These are phyloP conservation scores for Tamandua tetradactyla DNA, from an alignment of 2,797 vertebrate genomes.

Conservation along the genomic window DNA sequence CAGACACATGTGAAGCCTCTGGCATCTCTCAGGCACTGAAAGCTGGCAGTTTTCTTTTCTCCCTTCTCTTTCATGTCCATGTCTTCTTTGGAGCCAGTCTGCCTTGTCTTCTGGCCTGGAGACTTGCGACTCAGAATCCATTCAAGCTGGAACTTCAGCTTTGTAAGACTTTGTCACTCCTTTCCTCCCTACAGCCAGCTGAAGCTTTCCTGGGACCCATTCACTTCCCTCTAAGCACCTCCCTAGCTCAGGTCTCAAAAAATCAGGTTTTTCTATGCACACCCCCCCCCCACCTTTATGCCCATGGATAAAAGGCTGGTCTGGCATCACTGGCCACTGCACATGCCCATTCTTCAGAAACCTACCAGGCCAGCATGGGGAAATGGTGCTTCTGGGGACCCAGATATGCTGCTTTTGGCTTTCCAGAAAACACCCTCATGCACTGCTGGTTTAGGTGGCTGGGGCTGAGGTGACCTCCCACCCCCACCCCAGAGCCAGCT, in stretches of 20 bases:
- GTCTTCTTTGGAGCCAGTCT: slow-evolving; percentile 24
- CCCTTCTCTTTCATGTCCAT: background rate
- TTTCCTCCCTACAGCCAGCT: background rate
- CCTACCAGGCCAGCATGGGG: background rate
- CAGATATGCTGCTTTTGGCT: background rate
- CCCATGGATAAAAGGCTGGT: background rate
- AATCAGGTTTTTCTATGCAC: slow-evolving; percentile 10
- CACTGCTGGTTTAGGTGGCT: background rate
- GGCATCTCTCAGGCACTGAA: background rate
- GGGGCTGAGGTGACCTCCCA: too few species aligned
- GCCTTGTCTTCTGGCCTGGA: slow-evolving; percentile 50
- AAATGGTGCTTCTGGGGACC: background rate
- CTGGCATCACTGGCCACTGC: background rate
- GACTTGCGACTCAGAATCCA: slow-evolving; percentile 56
- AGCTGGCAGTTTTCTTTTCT: slow-evolving; percentile 15
- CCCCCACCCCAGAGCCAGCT: background rate
- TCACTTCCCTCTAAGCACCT: slow-evolving; percentile 22
- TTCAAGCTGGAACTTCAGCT: slow-evolving; percentile 34
- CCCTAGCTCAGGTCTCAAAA: slow-evolving; percentile 22
- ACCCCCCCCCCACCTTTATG: background rate
- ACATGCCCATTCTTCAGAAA: background rate
- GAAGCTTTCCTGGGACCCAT: background rate
- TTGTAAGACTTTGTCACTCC: slow-evolving; percentile 4
- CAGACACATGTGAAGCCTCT: background rate
- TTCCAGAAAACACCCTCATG: background rate